Conservation (phyloP, 2,797 vertebrate genomes). For the Pempheris klunzingeri region DNA sequence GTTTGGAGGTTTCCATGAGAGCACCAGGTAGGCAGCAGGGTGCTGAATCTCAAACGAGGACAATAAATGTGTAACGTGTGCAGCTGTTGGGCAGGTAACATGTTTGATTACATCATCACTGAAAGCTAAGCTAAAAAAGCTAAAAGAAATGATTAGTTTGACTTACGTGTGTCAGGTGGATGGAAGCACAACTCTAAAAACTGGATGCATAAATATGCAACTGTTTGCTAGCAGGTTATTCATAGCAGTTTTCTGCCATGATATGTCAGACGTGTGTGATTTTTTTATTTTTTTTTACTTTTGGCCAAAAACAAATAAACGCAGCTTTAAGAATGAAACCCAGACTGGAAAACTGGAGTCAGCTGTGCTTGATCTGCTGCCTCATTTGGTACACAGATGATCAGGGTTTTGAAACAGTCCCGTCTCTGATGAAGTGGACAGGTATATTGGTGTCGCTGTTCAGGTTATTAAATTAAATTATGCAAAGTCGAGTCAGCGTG, state of each 20-base stretch:
- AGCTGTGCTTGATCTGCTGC: not conserved
- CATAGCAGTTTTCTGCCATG: too few species aligned
- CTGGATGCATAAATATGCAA: not conserved
- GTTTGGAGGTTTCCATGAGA: conserved; percentile 98
- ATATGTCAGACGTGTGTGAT: not conserved
- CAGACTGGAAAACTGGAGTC: not conserved
- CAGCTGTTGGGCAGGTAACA: not conserved
- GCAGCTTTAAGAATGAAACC: not conserved
- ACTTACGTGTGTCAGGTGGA: not conserved
- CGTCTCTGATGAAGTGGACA: not conserved
- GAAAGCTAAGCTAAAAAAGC: not conserved
- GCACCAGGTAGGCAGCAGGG: conserved; percentile 85
- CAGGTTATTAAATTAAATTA: too few species aligned
- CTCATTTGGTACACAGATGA: not conserved
- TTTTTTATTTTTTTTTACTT: too few species aligned
- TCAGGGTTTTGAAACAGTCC: not conserved
- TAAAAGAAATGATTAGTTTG: not conserved
- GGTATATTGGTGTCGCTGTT: not conserved
- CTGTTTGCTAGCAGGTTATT: not conserved
- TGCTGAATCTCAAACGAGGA: not conserved
- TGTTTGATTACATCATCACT: not conserved
- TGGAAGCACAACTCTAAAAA: too few species aligned
- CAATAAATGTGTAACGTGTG: not conserved
- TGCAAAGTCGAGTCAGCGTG: too few species aligned
- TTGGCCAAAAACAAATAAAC: too few species aligned